Evolutionary conservation across 2,797 vertebrate species (phyloP).

Genomic region (Eulemur mongoz): DNA sequence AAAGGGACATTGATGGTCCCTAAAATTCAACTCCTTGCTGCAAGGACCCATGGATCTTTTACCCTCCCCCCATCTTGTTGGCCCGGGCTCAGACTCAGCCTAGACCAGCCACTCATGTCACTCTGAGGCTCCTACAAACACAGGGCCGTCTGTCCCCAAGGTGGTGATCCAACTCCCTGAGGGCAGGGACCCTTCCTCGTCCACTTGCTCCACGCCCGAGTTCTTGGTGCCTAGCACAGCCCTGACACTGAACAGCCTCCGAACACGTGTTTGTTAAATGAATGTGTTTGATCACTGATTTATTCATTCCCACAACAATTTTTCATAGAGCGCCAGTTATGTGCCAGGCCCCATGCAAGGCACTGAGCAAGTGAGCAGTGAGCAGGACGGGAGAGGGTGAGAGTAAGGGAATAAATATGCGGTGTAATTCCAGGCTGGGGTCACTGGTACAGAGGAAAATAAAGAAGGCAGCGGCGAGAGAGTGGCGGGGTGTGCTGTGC

Average conservation of each 20-base stretch:
- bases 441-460: not conserved
- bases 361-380: not conserved
- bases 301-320: not conserved
- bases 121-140: not conserved
- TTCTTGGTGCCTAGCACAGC: not conserved
- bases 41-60: not conserved
- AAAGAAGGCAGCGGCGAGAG: not conserved
- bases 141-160: not conserved
- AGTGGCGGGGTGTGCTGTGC: no score
- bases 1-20: not conserved
- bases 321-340: fast-evolving
- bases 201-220: not conserved
- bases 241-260: not conserved
- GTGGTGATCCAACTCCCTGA: not conserved
- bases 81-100: not conserved
- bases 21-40: not conserved
- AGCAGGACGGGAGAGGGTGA: not conserved
- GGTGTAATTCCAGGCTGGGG: not conserved
- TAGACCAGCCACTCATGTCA: not conserved
- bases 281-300: not conserved
- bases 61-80: not conserved
- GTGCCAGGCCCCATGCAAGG: not conserved
- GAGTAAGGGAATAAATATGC: not conserved
- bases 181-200: not conserved
- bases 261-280: not conserved